Base-by-base conservation (phyloP, 2,797 vertebrate species). In the Lepidocolaptes lacrymiger region DNA sequence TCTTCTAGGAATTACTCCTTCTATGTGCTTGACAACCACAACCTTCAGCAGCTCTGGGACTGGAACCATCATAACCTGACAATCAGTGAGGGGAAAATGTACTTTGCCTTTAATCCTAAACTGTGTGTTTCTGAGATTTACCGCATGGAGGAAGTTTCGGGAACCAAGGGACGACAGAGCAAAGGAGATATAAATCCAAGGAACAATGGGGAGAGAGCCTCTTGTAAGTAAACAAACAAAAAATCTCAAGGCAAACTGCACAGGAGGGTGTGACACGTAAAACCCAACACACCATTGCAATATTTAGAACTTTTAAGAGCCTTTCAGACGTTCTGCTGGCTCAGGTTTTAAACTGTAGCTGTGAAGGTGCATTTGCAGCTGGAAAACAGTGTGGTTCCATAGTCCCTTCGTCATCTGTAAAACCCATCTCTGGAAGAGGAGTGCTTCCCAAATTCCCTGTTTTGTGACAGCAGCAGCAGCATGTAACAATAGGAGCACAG, bases 61-160 rank as follows among this genome's bases (percentile, higher is more conserved):
- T 99, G 99, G 99, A 98, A 95, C 94, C 99, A 99, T 85, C 99
- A 99, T 96, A 99, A 99, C 97, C 97, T 99, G 97, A 99, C 99
- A 8, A 98, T 99, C 97, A 98, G 96, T 49, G 94, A 97, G 0
- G 99, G 99, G 34, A 99, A 99, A 55, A 98, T 99, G 96, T 99
- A 99, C 95, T 99, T 99, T 69, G 99, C 99, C 9, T 98, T 98
- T 95, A 99, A 99, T 96, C 99, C 99, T 85, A 99, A 99, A 91
- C 97, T 99, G 30, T 99, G 99, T 76, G 98, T 99, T 95, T 99
- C 99, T 3, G 99, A 99, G 97, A 99, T 99, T 84, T 99, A 98
- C 94, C 98, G 96, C 21, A 99, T 99, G 99, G 99, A 99, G 98
- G 98, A 99, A 12, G 98, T 99, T 89, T 99, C 99, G 0, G 98